Evolutionary conservation across 2,888 invertebrate genomes (phyloP), one percentile per base, ranked within the genome.

Genomic region (Dromius quadrimaculatus): DNA sequence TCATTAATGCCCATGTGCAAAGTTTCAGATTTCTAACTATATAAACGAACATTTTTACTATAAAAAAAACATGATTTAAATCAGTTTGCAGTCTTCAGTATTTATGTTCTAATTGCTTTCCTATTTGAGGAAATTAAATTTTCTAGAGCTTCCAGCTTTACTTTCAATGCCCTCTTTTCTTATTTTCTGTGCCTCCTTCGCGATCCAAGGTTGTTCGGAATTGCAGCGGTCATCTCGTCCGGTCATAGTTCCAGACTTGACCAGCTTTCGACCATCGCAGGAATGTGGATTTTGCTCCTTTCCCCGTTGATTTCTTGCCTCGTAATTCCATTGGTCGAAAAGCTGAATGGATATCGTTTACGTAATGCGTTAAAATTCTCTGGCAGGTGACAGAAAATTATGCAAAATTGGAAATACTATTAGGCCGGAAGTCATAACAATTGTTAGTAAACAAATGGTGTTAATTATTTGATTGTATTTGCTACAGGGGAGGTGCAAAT

Each of bases 261-360:
- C 3, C 59, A 47, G 59, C 59, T 59, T 59, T 59, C 59, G 59
- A 36, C 59, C 59, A 34, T 34, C 59, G 20, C 15, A 5, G 59
- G 59, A 59, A 59, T 59, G 59, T 20, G 9, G 59, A 9, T 59
- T 59, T 34, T 20, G 20, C 34, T 23, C 36, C 59, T 36, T 59
- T 59, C 59, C 36, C 34, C 20, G 32, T 6, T 9, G 5, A 9
- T 6, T 36, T 36, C 13, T 47, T 41, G 9, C 50, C 50, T 59
- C 36, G 17, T 19, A n/a, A 19, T 36, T 8, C 11, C 17, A 22
- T 47, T 19, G 47, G 36, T 9, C 17, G 36, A 59, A 36, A 59
- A 20, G n/a, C 20, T 59, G 36, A 59, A 59, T 59, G 59, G 20
- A 47, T 47, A 36, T 19, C 11, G 20, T 36, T 59, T 59, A 59